Base-by-base conservation (phyloP, 2,888 invertebrate genomes). In the Ametastegia equiseti region DNA sequence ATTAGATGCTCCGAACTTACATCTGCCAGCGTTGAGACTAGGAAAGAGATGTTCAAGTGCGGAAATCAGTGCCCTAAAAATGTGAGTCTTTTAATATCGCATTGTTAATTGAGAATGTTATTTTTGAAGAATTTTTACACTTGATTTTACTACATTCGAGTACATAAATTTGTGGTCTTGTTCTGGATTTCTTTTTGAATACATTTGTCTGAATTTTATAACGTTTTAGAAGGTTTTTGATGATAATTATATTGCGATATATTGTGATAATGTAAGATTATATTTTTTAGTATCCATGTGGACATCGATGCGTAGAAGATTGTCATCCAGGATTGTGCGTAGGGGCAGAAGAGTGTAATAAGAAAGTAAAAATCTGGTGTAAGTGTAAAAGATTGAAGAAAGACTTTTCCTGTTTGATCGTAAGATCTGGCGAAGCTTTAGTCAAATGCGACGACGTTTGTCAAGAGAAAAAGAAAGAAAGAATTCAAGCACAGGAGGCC, bases 61-160 rank as follows among this genome's bases (percentile, higher is more conserved):
- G 96, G 96, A 54, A 97, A 97, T 90, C 96, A 96, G 84, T 98
- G 98, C 88, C 96, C 97, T 0, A 97, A 96, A 92, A 95, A 94
- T 92, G 96, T 96, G 91, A 92, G 93, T 91, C 80, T 82, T 84
- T 82, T 7, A 54, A 7, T 36, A 73, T 23, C 15, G 19, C 19
- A 60, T 60, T 60, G 13, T 60, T 60, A 1, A 27, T 23, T 0
- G 13, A 27, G 57, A 57, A 57, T 30, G 13, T 30, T 0, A 27
- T 57, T 30, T 4, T 33, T n/a, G 4, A 36, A 79, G 3, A n/a
- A n/a, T 27, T 67, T 19, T 63, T 65, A 27, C 69, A 42, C 15
- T 36, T 30, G 45, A 2, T 23, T 57, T 39, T 11, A 39, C 57
- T 30, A 65, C 11, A 75, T 60, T 57, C 9, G 1, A 54, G 19